These are phyloP conservation scores for Onthophagus sagittarius DNA, from an alignment of 2,888 invertebrate species.

Conservation along the genomic window DNA sequence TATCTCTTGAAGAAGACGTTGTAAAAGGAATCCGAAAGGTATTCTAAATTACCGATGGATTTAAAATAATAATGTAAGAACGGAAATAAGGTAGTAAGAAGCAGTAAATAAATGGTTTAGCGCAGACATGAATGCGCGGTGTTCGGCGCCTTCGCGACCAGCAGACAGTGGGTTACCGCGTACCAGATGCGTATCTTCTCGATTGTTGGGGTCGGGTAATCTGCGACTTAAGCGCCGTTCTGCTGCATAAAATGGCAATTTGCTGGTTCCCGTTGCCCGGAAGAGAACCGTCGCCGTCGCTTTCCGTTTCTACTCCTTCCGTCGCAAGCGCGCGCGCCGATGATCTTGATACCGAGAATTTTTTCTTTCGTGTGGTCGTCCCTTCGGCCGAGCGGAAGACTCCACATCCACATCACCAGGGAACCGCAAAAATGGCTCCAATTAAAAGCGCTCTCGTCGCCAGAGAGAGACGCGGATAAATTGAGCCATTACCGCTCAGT, in stretches of 20 bases:
- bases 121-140: not conserved
- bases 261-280: conserved; percentile 24
- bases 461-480: not conserved
- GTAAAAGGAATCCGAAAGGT: too few species aligned
- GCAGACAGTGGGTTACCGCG: not conserved
- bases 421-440: not conserved
- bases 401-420: not conserved
- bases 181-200: not conserved
- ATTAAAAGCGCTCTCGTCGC: not conserved
- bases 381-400: not conserved
- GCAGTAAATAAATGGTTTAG: not conserved
- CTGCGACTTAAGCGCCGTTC: conserved; percentile 23
- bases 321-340: not conserved
- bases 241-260: conserved; percentile 25
- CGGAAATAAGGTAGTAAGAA: not conserved
- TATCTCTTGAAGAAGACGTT: too few species aligned
- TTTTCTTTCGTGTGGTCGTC: not conserved
- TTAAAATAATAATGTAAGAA: not conserved
- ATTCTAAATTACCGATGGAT: too few species aligned
- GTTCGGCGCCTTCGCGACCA: not conserved
- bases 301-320: conserved; percentile 8
- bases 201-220: conserved; percentile 4
- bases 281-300: conserved; percentile 11
- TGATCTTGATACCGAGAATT: not conserved
- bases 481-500: not conserved